phyloP scores from a whole-genome alignment of 2,797 vertebrate genomes.

The Margarornis squamiger region DNA sequence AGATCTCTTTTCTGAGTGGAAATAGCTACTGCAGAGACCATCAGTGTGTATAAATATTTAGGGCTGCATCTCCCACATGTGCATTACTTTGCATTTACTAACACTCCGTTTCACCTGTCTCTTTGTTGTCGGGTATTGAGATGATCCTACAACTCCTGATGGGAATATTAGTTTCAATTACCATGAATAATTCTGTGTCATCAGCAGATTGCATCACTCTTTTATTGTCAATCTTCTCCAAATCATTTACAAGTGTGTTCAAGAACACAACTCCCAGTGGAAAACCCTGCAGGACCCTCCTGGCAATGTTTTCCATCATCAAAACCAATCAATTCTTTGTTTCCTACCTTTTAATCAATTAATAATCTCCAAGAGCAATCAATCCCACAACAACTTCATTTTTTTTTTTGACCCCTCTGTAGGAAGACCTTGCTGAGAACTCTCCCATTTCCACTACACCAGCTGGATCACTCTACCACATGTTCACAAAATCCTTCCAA shows the following conservation, averaged over 20 bases:
- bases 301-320: background rate
- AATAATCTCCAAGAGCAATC: background rate
- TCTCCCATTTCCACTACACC: background rate
- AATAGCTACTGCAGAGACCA: background rate
- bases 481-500: background rate
- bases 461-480: background rate
- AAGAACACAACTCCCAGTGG: background rate
- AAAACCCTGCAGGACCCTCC: background rate
- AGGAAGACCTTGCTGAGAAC: background rate
- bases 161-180: constrained; percentile 33
- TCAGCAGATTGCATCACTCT: background rate
- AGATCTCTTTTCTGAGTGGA: constrained; percentile 30
- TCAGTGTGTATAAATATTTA: background rate
- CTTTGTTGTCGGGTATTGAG: background rate
- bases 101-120: background rate
- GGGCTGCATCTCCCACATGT: background rate
- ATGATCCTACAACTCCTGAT: background rate
- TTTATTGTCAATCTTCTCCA: background rate
- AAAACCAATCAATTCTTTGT: background rate
- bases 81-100: constrained; percentile 19
- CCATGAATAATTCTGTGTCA: constrained; percentile 15
- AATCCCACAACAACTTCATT: background rate
- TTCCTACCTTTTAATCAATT: constrained; percentile 1
- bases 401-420: background rate
- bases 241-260: background rate